These are phyloP conservation scores for Elmis aenea DNA, from an alignment of 2,888 invertebrate genomes.

Conservation along the genomic window DNA sequence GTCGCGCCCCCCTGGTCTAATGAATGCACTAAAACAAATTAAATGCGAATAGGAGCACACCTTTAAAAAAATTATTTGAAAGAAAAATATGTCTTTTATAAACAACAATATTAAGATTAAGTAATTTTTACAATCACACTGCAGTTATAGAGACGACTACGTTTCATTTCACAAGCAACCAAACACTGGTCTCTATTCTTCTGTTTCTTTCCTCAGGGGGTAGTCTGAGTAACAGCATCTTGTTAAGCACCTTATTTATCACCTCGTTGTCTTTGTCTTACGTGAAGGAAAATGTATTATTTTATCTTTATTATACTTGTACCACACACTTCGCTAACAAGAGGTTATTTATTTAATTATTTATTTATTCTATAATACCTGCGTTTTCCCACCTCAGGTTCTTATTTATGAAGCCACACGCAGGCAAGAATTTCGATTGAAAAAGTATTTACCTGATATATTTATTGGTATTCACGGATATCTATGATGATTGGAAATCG, in stretches of 20 bases:
- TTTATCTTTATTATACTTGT: conserved; percentile 16
- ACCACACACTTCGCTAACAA: conserved; percentile 49
- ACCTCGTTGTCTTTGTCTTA: conserved; percentile 32
- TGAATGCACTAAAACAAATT: too few relatives aligned
- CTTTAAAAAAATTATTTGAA: too few relatives aligned
- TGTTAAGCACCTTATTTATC: conserved; percentile 49
- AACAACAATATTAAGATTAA: too few relatives aligned
- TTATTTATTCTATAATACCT: conserved; percentile 50
- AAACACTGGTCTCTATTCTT: conserved; percentile 28
- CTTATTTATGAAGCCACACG: conserved; percentile 49
- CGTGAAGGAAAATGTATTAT: conserved; percentile 5
- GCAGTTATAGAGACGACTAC: too few relatives aligned
- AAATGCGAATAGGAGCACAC: too few relatives aligned
- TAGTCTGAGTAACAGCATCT: conserved; percentile 47
- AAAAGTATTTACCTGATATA: conserved; percentile 38
- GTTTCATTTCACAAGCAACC: too few relatives aligned
- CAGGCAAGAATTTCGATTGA: conserved; percentile 44
- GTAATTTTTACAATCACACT: too few relatives aligned
- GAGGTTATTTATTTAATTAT: conserved; percentile 50
- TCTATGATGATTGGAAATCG: conserved; percentile 44
- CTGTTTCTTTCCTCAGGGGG: conserved; percentile 42
- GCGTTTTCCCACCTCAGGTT: conserved; percentile 47
- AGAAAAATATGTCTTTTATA: too few relatives aligned
- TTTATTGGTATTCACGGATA: conserved; percentile 43
- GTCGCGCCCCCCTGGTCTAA: too few relatives aligned